Base-by-base conservation (phyloP, 2,888 invertebrate genomes). In the Papilio elwesi region DNA sequence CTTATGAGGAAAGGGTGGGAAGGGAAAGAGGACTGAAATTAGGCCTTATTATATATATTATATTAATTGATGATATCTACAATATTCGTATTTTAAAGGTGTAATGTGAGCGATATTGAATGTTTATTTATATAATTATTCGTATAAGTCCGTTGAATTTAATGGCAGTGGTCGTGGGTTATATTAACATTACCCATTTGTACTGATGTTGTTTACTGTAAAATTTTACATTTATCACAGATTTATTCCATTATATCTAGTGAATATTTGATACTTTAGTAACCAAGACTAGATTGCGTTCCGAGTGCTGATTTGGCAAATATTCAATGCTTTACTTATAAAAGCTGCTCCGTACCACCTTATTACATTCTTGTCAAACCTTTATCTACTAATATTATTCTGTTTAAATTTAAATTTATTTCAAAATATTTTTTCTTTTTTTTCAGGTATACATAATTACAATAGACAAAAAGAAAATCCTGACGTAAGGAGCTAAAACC, bases 361-460 rank as follows among this genome's bases (percentile, higher is more conserved):
- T 38, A 9, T 38, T 38, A n/a, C 0, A n/a, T n/a, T 13, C 12
- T 36, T 38, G 36, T 36, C 8, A 2, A 12, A 15, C 53, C 53
- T 15, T 6, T 36, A n/a, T 26, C n/a, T 13, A 53, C 43, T 49
- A 49, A 57, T 13, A 48, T 73, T 53, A 26, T 26, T 26, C 26
- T 26, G 26, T 49, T 53, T 26, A 57, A 72, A 68, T 12, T 15
- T 6, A 26, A 16, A 62, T 52, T 48, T 16, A 38, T 74, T 71
- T 38, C 59, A 71, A 55, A 59, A 36, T 43, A 16, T 57, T 26
- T 71, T 78, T 78, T 69, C 71, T 78, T 78, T 83, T 78, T 85
- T 89, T 88, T 49, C 87, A 92, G 92, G 86, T 90, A 89, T 85
- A 82, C 79, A 79, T 81, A 80, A 82, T 79, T 80, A 79, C 78